Percentiles rank a stretch among this genome's conserved stretches.
Conservation (phyloP, 92 coral and sea anemone genomes). For the Actinernus sp. region DNA sequence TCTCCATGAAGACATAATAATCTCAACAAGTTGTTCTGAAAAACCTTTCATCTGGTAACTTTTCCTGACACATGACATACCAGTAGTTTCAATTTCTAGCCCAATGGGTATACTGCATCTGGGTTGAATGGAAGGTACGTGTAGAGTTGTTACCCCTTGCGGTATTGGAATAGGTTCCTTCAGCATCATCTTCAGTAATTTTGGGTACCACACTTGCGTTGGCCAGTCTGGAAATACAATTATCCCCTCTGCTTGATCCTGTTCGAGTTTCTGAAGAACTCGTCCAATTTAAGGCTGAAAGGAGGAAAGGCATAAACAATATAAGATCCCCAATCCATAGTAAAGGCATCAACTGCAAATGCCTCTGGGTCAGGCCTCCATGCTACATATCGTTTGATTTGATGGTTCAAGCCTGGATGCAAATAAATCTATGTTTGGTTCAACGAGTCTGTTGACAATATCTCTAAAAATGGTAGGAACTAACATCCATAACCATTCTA, state of each 20-base stretch:
- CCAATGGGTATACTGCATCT: background rate
- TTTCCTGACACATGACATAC: constrained; percentile 14
- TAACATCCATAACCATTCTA: too few relatives aligned
- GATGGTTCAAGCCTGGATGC: too few relatives aligned
- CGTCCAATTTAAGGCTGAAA: constrained; percentile 34
- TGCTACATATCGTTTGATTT: constrained; percentile 41
- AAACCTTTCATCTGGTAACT: background rate
- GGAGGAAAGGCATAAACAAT: constrained; percentile 61
- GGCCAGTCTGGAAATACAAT: constrained; percentile 33
- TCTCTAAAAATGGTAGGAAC: too few relatives aligned
- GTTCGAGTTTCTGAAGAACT: constrained; percentile 47
- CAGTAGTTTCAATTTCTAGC: background rate
- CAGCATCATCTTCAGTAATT: too few relatives aligned
- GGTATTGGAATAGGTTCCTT: too few relatives aligned
- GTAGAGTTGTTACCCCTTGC: too few relatives aligned
- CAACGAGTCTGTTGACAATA: too few relatives aligned
- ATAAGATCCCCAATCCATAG: constrained; percentile 24
- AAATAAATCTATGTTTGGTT: background rate
- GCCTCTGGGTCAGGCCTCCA: constrained; percentile 67
- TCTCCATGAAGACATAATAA: constrained; percentile 9
- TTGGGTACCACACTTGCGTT: too few relatives aligned
- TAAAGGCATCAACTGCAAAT: constrained; percentile 58
- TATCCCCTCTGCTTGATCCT: constrained; percentile 54
- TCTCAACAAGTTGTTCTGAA: background rate
- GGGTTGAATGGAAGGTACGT: too few relatives aligned